Evolutionary conservation across 2,113 vertebrate genomes (phyloP), one percentile per base, ranked within the genome.

Genomic region (Chaetodon auriga): DNA sequence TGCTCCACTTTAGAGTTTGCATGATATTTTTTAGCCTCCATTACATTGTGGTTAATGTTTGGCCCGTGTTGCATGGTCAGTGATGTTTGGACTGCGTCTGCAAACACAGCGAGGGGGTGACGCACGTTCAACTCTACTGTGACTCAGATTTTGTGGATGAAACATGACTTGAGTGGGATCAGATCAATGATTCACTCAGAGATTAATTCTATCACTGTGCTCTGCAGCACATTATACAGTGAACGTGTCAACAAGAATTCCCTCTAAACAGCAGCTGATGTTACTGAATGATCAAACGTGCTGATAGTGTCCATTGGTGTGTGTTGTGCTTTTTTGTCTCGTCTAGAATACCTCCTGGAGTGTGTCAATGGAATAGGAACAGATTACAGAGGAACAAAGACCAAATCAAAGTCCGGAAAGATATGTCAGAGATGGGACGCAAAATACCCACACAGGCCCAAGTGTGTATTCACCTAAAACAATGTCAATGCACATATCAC

Each of bases 351-450:
- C 82, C 91, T 96, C 70, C 80, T 90, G 86, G 93, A 96, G 62
- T 95, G 94, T 41, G 82, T 87, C n/a, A 94, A 78, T 84, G 96
- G 96, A 54, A 45, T 86, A n/a, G 92, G 93, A 63, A 60, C 35
- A 5, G 83, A 92, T 78, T 96, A 96, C 81, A 95, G 93, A 91
- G 95, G 94, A 89, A 95, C 93, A 43, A 92, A 94, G 84, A 72
- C 92, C 63, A 96, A 53, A 90, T 92, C 93, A 65, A 91, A 89
- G 80, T 89, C 94, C 11, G 93, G 91, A 25, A 89, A 88, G 45
- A 21, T 19, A 0, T 96, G 95, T 85, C 95, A 96, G 85, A 91
- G 76, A 62, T 96, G 95, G 95, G 84, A 10, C 0, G 41, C 65
- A 18, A 90, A 21, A 5, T 75, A 11, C 43, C 94, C 95, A 7